phyloP scores from a whole-genome alignment of 2,797 vertebrate genomes.

The Naso thynnoides region DNA sequence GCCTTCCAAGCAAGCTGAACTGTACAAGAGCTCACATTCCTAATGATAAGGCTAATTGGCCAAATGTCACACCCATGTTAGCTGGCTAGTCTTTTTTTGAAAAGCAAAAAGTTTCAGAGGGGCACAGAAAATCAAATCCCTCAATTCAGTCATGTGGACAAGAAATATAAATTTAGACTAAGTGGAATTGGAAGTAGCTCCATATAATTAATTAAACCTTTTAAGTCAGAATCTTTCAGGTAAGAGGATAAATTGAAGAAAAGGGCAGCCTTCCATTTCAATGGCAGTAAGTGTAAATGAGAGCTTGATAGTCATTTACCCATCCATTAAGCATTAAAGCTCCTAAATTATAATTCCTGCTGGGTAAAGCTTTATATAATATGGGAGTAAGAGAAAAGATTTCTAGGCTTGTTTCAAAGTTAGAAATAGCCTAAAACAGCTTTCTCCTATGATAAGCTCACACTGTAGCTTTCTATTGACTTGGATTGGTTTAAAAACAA shows the following conservation, averaged over 20 bases:
- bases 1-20: slow-evolving; percentile 13
- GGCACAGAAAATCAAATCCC: slow-evolving; percentile 7
- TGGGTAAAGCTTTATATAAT: background rate
- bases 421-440: too few relatives aligned
- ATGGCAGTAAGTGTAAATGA: background rate
- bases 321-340: slow-evolving; percentile 21
- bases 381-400: too few relatives aligned
- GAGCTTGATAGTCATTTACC: background rate
- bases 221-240: slow-evolving; percentile 19
- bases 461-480: background rate
- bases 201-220: slow-evolving; percentile 6
- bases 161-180: background rate
- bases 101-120: slow-evolving; percentile 10
- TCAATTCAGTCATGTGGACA: background rate
- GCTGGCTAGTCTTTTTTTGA: background rate
- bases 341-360: background rate
- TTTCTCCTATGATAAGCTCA: background rate
- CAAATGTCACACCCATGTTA: slow-evolving; percentile 26
- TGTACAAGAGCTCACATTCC: background rate
- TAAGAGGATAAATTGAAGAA: background rate
- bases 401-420: too few relatives aligned
- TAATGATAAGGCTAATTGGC: slow-evolving; percentile 32
- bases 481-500: background rate
- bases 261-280: slow-evolving; percentile 1
- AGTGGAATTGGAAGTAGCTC: background rate